phyloP scores from a whole-genome alignment of 1,140 invertebrate species.

The Eueides isabella region DNA sequence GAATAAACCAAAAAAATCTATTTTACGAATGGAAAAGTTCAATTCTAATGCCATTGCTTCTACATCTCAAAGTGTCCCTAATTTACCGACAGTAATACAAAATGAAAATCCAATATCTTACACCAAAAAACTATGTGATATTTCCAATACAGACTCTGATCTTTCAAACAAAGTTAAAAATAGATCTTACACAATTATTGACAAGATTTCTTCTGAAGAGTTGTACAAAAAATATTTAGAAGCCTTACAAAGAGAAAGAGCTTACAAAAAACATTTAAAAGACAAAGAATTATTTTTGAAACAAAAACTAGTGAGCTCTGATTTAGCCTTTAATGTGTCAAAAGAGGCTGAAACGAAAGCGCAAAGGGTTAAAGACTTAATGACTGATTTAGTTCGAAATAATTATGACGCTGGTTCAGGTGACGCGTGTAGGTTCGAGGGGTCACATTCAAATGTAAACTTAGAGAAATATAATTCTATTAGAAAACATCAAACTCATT shows the following conservation, averaged over 20 bases:
- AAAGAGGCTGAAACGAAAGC: conserved; percentile 44
- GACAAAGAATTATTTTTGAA: conserved; percentile 69
- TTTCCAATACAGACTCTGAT: conserved; percentile 67
- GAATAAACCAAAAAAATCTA: conserved; percentile 66
- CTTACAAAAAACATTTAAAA: conserved; percentile 67
- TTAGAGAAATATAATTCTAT: conserved; percentile 41
- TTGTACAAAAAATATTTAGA: conserved; percentile 74
- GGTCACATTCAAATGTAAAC: conserved; percentile 46
- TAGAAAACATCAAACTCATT: conserved; percentile 67
- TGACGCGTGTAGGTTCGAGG: conserved; percentile 71
- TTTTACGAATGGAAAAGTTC: conserved; percentile 66
- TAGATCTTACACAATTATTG: conserved; percentile 50
- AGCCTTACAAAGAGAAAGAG: conserved; percentile 68
- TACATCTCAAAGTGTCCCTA: conserved; percentile 72
- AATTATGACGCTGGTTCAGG: conserved; percentile 75
- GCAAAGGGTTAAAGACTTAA: conserved; percentile 63
- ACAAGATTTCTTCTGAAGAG: conserved; percentile 72
- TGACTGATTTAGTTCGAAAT: conserved; percentile 71
- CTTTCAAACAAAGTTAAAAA: conserved; percentile 59
- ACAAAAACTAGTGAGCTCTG: conserved; percentile 65
- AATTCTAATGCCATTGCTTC: conserved; percentile 62
- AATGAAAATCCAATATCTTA: conserved; percentile 52
- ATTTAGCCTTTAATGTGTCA: conserved; percentile 50
- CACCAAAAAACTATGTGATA: conserved; percentile 40
- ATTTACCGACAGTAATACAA: conserved; percentile 55